Percentiles rank a stretch among this genome's conserved stretches.
Conservation (phyloP, 2,797 vertebrate genomes). For the Urosaurus nigricauda region DNA sequence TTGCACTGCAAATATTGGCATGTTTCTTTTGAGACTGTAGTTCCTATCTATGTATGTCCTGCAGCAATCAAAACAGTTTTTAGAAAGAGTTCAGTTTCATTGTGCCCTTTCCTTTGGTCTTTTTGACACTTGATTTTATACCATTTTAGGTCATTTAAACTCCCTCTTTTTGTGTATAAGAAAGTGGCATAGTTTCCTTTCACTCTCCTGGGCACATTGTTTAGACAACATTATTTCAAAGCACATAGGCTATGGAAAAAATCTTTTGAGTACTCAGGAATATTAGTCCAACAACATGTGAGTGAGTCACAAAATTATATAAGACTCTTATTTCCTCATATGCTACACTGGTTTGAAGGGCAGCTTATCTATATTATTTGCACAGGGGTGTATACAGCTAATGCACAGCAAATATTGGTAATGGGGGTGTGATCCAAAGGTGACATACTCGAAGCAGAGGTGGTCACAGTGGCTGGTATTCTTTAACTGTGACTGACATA, state of each 20-base stretch:
- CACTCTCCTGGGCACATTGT: not conserved
- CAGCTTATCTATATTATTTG: not conserved
- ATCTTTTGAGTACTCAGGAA: not conserved
- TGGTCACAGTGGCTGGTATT: not conserved
- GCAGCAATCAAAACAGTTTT: not conserved
- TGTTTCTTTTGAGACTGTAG: not conserved
- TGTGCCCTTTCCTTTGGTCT: not conserved
- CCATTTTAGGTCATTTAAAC: not conserved
- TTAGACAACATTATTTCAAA: slow-evolving; percentile 9
- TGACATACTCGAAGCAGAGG: not conserved
- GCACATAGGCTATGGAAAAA: not conserved
- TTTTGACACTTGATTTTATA: not conserved
- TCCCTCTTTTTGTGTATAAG: not conserved
- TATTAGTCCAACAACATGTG: not conserved
- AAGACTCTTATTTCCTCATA: not conserved
- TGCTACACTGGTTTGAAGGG: not conserved
- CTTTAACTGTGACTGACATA: not conserved
- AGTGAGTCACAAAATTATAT: slow-evolving; percentile 10
- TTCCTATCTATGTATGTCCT: not conserved
- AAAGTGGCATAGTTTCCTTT: not conserved
- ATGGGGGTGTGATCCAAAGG: not conserved
- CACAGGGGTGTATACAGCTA: not conserved
- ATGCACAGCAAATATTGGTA: not conserved
- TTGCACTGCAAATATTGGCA: not conserved
- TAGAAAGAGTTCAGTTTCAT: not conserved